A percentile compares a stretch with the other conserved stretches of the same genome.
These are phyloP conservation scores for Imbricaverruca yamaguchii DNA, from an alignment of 2,888 invertebrate genomes.

Conservation along the genomic window DNA sequence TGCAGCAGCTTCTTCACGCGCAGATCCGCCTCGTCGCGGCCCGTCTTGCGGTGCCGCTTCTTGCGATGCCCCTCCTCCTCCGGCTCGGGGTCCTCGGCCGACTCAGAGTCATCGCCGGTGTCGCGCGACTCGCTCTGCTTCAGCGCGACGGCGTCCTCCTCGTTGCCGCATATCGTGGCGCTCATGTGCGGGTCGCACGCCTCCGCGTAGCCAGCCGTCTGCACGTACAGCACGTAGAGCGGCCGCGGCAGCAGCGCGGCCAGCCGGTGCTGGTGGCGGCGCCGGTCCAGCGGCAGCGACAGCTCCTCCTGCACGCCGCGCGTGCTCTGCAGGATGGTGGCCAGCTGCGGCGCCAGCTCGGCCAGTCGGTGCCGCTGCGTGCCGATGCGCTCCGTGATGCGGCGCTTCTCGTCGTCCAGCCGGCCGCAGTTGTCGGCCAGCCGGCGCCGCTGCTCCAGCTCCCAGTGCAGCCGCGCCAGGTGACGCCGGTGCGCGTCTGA, in stretches of 20 bases:
- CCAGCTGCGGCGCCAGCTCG: slow-evolving; percentile 7
- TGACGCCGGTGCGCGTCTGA: background rate
- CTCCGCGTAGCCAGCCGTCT: slow-evolving; percentile 71
- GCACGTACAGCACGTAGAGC: slow-evolving; percentile 77
- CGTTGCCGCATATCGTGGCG: background rate
- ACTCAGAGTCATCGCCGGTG: background rate
- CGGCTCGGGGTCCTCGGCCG: background rate
- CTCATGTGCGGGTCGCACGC: slow-evolving; percentile 47
- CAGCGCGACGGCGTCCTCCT: background rate
- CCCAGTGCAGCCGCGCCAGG: slow-evolving; percentile 8
- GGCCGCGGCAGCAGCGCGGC: slow-evolving; percentile 56
- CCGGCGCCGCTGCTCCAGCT: slow-evolving; percentile 1
- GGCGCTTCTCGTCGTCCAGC: background rate
- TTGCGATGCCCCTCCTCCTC: background rate
- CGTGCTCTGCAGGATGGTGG: background rate
- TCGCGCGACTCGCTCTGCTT: background rate
- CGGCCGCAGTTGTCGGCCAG: background rate
- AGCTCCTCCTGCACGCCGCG: background rate
- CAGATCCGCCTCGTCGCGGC: background rate
- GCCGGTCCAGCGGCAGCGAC: slow-evolving; percentile 8
- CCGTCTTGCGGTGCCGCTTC: background rate
- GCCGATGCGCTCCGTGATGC: background rate
- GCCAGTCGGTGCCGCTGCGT: background rate
- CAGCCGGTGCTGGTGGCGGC: slow-evolving; percentile 11
- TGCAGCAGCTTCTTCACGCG: background rate